Evolutionary conservation across 2,888 invertebrate species (phyloP).

Genomic region (Thymelicus sylvestris): DNA sequence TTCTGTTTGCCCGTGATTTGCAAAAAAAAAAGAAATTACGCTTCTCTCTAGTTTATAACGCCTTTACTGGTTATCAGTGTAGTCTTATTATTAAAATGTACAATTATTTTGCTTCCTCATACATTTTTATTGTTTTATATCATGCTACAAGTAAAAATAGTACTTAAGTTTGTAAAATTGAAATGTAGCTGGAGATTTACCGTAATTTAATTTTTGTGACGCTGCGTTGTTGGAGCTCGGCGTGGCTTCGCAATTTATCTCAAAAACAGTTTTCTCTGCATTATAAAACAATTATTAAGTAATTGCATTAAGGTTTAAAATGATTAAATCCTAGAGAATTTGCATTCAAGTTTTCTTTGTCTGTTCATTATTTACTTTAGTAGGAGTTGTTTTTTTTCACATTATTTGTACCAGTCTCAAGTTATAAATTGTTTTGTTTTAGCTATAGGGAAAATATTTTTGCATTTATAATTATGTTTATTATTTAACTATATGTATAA

Average conservation of each 20-base stretch:
- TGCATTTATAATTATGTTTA: too few relatives aligned
- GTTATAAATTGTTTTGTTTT: too few relatives aligned
- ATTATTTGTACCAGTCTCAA: background rate
- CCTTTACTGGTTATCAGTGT: background rate
- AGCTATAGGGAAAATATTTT: too few relatives aligned
- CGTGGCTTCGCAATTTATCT: conserved; percentile 32
- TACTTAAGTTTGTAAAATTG: conserved; percentile 65
- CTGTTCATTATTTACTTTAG: background rate
- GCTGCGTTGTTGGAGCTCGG: conserved; percentile 67
- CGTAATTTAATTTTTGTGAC: conserved; percentile 79
- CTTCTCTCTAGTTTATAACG: background rate
- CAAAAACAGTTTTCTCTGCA: conserved; percentile 35
- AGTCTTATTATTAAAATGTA: background rate
- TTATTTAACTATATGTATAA: too few relatives aligned
- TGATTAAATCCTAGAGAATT: conserved; percentile 1
- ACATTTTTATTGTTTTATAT: conserved; percentile 15
- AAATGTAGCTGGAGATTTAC: conserved; percentile 68
- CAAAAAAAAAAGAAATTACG: background rate
- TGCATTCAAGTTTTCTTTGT: conserved; percentile 8
- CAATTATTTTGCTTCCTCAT: background rate
- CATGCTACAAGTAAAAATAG: conserved; percentile 24
- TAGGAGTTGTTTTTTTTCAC: background rate
- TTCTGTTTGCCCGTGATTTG: conserved; percentile 43
- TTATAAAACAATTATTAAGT: conserved; percentile 29
- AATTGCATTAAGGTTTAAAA: conserved; percentile 18